Evolutionary conservation across 2,113 vertebrate genomes (phyloP), one percentile per base, ranked within the genome.

Genomic region (Ameiurus melas): DNA sequence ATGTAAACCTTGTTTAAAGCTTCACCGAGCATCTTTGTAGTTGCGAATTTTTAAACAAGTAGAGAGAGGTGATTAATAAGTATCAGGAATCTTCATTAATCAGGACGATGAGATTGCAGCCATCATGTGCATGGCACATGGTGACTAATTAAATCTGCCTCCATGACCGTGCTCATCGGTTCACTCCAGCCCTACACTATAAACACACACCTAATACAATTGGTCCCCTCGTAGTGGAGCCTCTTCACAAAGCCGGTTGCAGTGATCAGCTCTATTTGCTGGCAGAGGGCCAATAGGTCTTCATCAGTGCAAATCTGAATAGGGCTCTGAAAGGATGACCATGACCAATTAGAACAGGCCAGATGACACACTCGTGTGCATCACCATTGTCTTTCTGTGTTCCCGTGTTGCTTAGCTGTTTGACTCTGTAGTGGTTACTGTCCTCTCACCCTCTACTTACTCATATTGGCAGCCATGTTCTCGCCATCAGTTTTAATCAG

Each of bases 211-310:
- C n/a, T 58, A 12, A 75, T 39, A 81, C 64, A 79, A 43, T 1
- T 73, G 62, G 51, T 85, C 60, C 75, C 82, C 43, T 58, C 57
- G 68, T 81, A 73, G 58, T 64, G 33, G 78, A 71, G 60, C 79
- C 88, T 80, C 55, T 58, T 80, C 53, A 90, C 90, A 90, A 89
- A 87, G 85, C 64, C 78, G 85, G 85, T 39, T 85, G 87, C 85
- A 75, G 85, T 6, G n/a, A 83, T 90, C 89, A 87, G 90, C 89
- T 88, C 77, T 89, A 87, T 85, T 81, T 85, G 53, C 71, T 89
- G 83, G 84, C 77, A 73, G 53, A 62, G 55, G 22, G 88, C 86
- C 79, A 88, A 33, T n/a, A 30, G 83, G 62, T 55, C 71, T 86
- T 79, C 47, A 89, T 89, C 86, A 84, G 83, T 51, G 66, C 87